Conservation (phyloP, 2,888 invertebrate species). For the Agrochola lychnidis region DNA sequence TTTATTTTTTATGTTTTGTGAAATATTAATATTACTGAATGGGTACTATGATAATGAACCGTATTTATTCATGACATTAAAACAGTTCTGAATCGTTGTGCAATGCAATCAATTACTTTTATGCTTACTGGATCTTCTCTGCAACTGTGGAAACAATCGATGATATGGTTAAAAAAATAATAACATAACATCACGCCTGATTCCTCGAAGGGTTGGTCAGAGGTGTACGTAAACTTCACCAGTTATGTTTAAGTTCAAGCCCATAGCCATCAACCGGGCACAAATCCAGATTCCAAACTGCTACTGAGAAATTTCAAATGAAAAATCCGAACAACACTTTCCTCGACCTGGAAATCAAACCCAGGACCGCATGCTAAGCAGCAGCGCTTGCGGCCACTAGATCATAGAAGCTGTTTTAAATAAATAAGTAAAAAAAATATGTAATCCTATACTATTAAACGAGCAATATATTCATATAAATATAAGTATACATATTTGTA, state of each 20-base stretch:
- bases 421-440: neutral
- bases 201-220: neutral
- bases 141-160: neutral
- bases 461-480: too few relatives aligned
- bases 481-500: too few relatives aligned
- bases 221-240: neutral
- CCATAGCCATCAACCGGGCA: neutral
- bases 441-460: neutral
- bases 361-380: neutral
- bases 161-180: neutral
- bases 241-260: neutral
- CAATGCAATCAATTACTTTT: neutral
- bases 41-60: neutral
- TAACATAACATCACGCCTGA: neutral
- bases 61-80: slow-evolving; percentile 24
- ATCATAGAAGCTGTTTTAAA: neutral
- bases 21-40: slow-evolving; percentile 27
- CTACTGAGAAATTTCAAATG: neutral
- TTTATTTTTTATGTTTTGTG: slow-evolving; percentile 18
- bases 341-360: neutral
- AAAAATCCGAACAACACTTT: neutral
- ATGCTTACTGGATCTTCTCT: neutral
- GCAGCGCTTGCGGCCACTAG: neutral
- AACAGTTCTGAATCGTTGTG: neutral
- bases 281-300: neutral